Evolutionary conservation across 2,888 invertebrate species (phyloP).

Genomic region (Timandra comae): DNA sequence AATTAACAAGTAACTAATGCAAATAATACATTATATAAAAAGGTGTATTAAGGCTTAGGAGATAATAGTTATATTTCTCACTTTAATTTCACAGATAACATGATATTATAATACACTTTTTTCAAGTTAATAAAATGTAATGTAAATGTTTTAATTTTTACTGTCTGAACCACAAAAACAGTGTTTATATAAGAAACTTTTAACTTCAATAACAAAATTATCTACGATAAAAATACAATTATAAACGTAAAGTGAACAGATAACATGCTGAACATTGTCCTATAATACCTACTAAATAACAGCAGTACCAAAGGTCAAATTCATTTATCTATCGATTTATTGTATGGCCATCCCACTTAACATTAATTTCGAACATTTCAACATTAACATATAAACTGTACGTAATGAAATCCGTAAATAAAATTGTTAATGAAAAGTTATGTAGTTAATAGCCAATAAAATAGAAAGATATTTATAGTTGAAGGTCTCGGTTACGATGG

Average conservation of each 20-base stretch:
- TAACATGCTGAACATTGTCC: conserved; percentile 2
- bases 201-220: conserved; percentile 2
- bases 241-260: conserved; percentile 4
- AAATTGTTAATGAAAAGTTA: not conserved
- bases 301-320: conserved; percentile 9
- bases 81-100: no score
- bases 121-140: no score
- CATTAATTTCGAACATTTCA: not conserved
- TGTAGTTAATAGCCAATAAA: conserved; percentile 30
- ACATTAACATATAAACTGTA: not conserved
- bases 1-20: no score
- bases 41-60: no score
- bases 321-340: conserved; percentile 4
- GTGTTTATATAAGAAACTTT: no score
- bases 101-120: no score
- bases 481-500: conserved; percentile 61
- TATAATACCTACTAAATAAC: not conserved
- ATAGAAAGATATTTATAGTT: conserved; percentile 55
- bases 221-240: not conserved
- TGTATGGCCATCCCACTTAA: not conserved
- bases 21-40: no score
- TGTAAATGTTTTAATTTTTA: no score
- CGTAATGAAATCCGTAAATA: not conserved
- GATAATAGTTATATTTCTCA: no score
- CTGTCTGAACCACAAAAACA: no score